Conservation (phyloP, 2,797 vertebrate genomes). For the Taenioides sp. region DNA sequence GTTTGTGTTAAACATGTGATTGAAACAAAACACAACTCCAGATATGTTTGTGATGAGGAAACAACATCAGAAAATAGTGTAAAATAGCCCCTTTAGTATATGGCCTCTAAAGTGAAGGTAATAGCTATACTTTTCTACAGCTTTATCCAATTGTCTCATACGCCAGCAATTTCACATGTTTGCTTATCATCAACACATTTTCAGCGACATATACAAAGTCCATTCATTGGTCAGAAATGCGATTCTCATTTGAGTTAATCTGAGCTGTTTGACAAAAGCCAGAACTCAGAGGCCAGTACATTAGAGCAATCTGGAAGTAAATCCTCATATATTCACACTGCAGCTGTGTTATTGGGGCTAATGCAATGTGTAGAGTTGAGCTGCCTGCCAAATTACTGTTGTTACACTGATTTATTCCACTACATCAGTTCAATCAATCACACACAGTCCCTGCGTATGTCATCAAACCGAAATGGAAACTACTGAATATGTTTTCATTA, state of each 20-base stretch:
- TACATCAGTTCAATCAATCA: constrained; percentile 38
- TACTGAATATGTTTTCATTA: constrained; percentile 24
- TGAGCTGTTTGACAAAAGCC: constrained; percentile 21
- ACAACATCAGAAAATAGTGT: too few species aligned
- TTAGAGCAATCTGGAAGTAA: constrained; percentile 13
- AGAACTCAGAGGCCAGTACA: constrained; percentile 18
- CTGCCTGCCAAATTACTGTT: constrained; percentile 31
- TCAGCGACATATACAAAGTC: constrained; percentile 13
- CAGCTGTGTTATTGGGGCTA: constrained; percentile 31
- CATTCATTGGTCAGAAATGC: constrained; percentile 22
- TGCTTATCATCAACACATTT: constrained; percentile 18
- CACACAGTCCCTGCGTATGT: constrained; percentile 22
- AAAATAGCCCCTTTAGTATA: too few species aligned
- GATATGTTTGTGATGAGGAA: too few species aligned
- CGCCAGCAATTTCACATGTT: not conserved
- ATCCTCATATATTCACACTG: constrained; percentile 25
- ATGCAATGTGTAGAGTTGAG: constrained; percentile 28
- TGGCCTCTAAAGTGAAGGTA: too few species aligned
- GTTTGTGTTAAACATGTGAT: too few species aligned
- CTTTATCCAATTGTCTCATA: too few species aligned
- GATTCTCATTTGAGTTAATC: constrained; percentile 14
- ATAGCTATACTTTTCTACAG: too few species aligned
- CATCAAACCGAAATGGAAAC: constrained; percentile 32
- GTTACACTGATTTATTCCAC: constrained; percentile 25
- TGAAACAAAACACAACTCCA: too few species aligned